Conservation (phyloP, 2,797 vertebrate species). For the Mus minutoides region DNA sequence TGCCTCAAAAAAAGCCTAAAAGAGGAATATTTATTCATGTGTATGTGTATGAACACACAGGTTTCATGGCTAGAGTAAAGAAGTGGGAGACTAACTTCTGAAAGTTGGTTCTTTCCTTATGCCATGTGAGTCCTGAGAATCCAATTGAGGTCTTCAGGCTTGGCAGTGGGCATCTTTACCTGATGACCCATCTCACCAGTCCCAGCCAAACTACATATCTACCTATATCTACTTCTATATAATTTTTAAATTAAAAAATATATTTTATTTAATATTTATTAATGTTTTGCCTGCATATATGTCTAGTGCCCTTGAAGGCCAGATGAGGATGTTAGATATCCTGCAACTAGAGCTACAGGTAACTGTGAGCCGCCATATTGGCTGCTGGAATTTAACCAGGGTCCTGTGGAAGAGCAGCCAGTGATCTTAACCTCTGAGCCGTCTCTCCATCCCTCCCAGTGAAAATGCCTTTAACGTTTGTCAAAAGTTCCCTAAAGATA, state of each 20-base stretch:
- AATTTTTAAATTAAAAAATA: background rate
- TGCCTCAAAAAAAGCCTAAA: background rate
- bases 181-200: background rate
- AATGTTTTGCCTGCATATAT: too few relatives aligned
- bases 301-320: background rate
- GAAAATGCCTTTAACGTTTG: background rate
- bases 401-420: background rate
- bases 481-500: slow-evolving; percentile 2
- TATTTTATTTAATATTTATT: background rate
- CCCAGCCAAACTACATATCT: background rate
- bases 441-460: background rate
- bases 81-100: background rate
- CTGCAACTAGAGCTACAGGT: background rate
- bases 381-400: background rate
- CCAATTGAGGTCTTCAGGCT: background rate
- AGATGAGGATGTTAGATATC: background rate
- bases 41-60: background rate
- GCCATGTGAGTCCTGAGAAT: background rate
- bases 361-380: background rate
- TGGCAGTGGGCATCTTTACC: background rate
- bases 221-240: too few relatives aligned
- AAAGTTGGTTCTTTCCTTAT: background rate
- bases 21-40: background rate
- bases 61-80: background rate
- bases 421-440: background rate